phyloP scores from a whole-genome alignment of 2,113 vertebrate species.

The Psammodynastes pulverulentus region DNA sequence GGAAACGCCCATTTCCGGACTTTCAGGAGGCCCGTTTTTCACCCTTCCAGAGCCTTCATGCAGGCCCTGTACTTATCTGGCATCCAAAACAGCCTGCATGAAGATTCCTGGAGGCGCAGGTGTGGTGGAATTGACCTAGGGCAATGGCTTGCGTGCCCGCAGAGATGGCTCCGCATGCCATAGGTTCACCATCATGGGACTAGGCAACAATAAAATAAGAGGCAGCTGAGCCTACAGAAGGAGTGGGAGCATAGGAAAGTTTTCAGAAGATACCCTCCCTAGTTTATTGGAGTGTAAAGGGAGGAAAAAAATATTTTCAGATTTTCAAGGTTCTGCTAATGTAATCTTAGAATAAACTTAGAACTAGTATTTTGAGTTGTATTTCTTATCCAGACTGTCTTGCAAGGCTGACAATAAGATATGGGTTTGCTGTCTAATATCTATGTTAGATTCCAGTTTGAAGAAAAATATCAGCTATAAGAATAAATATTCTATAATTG shows the following conservation, averaged over 20 bases:
- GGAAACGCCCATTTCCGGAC: no score
- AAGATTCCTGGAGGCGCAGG: no score
- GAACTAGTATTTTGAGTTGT: neutral
- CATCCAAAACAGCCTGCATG: no score
- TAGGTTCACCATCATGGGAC: no score
- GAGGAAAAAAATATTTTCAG: neutral
- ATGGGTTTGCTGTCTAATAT: neutral
- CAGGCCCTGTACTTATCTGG: no score
- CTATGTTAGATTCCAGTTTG: neutral
- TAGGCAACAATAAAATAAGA: neutral
- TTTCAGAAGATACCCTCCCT: neutral
- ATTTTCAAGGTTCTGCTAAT: neutral
- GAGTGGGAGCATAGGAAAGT: neutral
- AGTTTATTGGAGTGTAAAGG: neutral
- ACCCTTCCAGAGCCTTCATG: no score
- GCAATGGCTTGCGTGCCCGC: no score
- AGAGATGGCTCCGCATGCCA: no score
- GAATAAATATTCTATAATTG: fast-evolving
- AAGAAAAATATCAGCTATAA: neutral
- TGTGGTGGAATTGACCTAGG: no score
- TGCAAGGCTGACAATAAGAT: neutral
- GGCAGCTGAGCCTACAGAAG: neutral
- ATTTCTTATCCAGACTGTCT: neutral
- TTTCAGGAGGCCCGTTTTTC: no score
- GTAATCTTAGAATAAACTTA: neutral